These are phyloP conservation scores for Harpegnathos saltator DNA, from an alignment of 1,140 invertebrate genomes.

Conservation along the genomic window DNA sequence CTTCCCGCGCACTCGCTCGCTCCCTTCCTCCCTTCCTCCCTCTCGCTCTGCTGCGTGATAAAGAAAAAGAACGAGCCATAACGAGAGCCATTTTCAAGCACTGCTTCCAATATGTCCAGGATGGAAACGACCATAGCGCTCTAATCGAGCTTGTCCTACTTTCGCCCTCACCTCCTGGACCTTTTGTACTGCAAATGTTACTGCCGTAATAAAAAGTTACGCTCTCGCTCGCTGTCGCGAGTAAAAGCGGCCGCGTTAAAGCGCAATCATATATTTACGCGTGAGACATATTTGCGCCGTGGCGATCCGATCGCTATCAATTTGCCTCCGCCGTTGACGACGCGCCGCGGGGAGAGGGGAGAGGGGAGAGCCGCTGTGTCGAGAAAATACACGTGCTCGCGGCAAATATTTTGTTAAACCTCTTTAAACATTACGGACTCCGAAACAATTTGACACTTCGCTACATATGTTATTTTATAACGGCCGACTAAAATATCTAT, in stretches of 20 bases:
- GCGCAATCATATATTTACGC: constrained; percentile 1
- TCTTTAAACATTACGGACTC: no score
- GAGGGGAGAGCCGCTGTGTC: no score
- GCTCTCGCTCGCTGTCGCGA: neutral
- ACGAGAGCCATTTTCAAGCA: constrained; percentile 63
- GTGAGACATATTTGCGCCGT: neutral
- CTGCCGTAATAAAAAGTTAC: constrained; percentile 55
- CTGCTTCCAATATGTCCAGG: constrained; percentile 67
- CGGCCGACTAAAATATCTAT: no score
- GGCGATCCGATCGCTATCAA: no score
- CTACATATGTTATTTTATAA: no score
- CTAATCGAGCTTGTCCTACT: constrained; percentile 53
- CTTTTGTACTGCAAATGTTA: constrained; percentile 56
- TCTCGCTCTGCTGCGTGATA: constrained; percentile 53
- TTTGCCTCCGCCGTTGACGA: no score
- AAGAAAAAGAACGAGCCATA: constrained; percentile 66
- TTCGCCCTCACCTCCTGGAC: constrained; percentile 49
- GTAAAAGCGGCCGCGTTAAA: neutral
- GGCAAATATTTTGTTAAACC: neutral
- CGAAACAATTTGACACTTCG: no score
- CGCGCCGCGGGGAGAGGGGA: no score
- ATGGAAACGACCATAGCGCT: constrained; percentile 56
- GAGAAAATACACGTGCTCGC: no score
- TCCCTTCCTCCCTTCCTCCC: no score
- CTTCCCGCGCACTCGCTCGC: no score